Conservation (phyloP, 2,888 invertebrate species). For the Polyommatus icarus region DNA sequence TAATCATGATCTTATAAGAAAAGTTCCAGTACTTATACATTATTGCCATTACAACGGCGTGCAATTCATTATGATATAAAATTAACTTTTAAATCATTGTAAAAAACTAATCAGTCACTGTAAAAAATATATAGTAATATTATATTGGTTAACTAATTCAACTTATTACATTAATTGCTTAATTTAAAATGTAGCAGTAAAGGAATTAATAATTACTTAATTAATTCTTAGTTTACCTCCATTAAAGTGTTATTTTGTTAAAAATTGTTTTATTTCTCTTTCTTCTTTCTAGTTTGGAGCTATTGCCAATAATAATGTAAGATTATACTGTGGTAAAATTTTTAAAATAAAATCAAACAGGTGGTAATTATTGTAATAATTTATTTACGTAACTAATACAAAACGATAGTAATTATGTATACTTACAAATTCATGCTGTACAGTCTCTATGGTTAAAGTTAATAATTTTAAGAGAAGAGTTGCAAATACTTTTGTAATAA, state of each 20-base stretch:
- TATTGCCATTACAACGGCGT: too few relatives aligned
- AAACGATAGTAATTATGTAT: constrained; percentile 61
- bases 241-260: background rate
- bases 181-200: background rate
- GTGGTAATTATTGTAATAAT: constrained; percentile 40
- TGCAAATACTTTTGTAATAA: constrained; percentile 2
- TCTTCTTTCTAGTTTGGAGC: background rate
- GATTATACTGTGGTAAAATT: background rate
- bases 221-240: background rate
- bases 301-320: background rate
- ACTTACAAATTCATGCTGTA: constrained; percentile 73
- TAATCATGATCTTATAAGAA: too few relatives aligned
- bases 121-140: too few relatives aligned
- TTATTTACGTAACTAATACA: constrained; percentile 63
- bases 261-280: background rate
- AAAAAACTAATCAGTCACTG: too few relatives aligned
- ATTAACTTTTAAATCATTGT: too few relatives aligned
- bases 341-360: background rate
- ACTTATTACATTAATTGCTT: too few relatives aligned
- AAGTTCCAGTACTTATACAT: too few relatives aligned
- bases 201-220: background rate
- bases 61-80: too few relatives aligned
- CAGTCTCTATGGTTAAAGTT: constrained; percentile 62
- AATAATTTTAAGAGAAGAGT: constrained; percentile 42
- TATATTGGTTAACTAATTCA: too few relatives aligned